Evolutionary conservation across 1,140 invertebrate genomes (phyloP).

Genomic region (Euwallacea fornicatus): DNA sequence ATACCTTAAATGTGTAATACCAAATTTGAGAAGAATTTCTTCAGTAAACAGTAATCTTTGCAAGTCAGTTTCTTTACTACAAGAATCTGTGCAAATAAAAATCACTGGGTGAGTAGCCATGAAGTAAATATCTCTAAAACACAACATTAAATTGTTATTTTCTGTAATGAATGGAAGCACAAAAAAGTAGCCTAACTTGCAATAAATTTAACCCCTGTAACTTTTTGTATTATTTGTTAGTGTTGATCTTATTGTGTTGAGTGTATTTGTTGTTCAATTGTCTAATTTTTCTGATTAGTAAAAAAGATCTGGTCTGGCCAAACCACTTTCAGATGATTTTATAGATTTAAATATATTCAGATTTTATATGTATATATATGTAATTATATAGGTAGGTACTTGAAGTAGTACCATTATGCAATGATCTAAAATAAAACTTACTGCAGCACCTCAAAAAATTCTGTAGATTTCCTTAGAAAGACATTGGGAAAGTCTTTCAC

Average conservation of each 20-base stretch:
- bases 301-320: too few relatives aligned
- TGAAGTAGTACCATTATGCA: too few relatives aligned
- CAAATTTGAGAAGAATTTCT: constrained; percentile 60
- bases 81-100: constrained; percentile 70
- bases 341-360: constrained; percentile 13
- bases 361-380: background rate
- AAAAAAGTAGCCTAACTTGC: background rate
- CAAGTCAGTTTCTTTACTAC: constrained; percentile 61
- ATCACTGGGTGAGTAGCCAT: constrained; percentile 68
- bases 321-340: background rate
- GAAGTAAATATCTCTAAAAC: constrained; percentile 63
- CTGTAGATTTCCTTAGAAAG: constrained; percentile 61
- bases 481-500: constrained; percentile 78
- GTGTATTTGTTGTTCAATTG: too few relatives aligned
- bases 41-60: constrained; percentile 65
- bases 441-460: constrained; percentile 66
- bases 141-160: constrained; percentile 14
- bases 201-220: background rate
- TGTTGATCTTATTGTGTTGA: too few relatives aligned
- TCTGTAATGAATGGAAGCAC: background rate
- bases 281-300: background rate
- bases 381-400: too few relatives aligned
- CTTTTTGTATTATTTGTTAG: too few relatives aligned
- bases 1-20: constrained; percentile 65
- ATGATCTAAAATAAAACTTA: constrained; percentile 51